Percentiles rank a stretch among this genome's conserved stretches.
phyloP scores from a whole-genome alignment of 2,888 invertebrate genomes.

The Hirtodrosophila duncani region DNA sequence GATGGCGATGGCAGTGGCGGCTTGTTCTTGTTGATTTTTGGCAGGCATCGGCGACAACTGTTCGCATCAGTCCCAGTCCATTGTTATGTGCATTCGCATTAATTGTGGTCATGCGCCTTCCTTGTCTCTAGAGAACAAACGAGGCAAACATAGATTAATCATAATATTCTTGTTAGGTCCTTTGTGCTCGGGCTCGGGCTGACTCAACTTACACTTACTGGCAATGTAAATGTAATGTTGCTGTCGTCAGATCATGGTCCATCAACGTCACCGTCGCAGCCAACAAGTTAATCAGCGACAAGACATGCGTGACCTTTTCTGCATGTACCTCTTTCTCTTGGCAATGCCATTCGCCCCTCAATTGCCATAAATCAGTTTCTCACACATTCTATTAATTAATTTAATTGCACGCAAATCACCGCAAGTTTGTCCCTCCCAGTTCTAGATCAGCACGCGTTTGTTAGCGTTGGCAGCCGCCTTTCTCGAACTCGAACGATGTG shows the following conservation, averaged over 20 bases:
- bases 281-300: constrained; percentile 14
- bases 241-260: too few species aligned
- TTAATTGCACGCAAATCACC: constrained; percentile 10
- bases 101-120: constrained; percentile 36
- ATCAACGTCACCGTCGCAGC: not conserved
- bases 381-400: constrained; percentile 8
- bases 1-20: constrained; percentile 31
- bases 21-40: constrained; percentile 42
- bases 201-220: too few species aligned
- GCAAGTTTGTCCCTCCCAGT: too few species aligned
- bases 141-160: constrained; percentile 44
- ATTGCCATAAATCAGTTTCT: constrained; percentile 11
- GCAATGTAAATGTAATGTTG: not conserved
- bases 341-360: constrained; percentile 6
- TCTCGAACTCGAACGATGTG: not conserved
- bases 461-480: not conserved
- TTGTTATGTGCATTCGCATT: constrained; percentile 61
- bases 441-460: too few species aligned
- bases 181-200: too few species aligned
- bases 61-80: constrained; percentile 73
- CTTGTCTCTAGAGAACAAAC: constrained; percentile 3
- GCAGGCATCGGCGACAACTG: constrained; percentile 67
- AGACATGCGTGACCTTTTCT: not conserved
- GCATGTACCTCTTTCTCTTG: constrained; percentile 13
- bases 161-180: constrained; percentile 34